A percentile compares a stretch with the other conserved stretches of the same genome.
phyloP scores from a whole-genome alignment of 2,888 invertebrate species.

The Drosophila infuscata region DNA sequence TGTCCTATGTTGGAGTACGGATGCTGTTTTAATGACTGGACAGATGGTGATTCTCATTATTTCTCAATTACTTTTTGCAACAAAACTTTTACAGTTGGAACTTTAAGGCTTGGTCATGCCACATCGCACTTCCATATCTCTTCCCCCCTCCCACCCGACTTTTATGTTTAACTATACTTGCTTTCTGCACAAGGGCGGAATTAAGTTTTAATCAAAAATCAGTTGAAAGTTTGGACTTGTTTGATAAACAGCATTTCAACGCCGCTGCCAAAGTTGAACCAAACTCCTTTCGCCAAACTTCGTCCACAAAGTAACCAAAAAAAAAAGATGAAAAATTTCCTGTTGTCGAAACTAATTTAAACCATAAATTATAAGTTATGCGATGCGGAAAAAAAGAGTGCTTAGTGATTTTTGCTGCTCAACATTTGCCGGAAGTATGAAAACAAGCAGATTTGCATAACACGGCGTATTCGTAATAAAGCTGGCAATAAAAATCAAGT shows the following conservation, averaged over 20 bases:
- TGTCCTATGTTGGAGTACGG: background rate
- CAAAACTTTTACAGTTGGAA: slow-evolving; percentile 43
- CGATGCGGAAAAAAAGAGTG: slow-evolving; percentile 3
- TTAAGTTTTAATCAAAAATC: slow-evolving; percentile 73
- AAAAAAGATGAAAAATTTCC: background rate
- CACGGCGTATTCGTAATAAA: slow-evolving; percentile 71
- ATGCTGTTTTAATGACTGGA: slow-evolving; percentile 13
- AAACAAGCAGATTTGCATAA: slow-evolving; percentile 70
- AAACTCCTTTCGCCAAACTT: slow-evolving; percentile 17
- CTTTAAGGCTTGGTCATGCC: slow-evolving; percentile 49
- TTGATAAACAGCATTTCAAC: slow-evolving; percentile 23
- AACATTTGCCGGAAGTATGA: slow-evolving; percentile 17
- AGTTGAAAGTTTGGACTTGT: slow-evolving; percentile 55
- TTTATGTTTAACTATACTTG: slow-evolving; percentile 3
- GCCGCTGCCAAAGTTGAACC: slow-evolving; percentile 11
- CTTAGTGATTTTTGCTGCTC: slow-evolving; percentile 15
- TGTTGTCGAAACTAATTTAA: slow-evolving; percentile 50
- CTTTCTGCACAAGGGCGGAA: slow-evolving; percentile 11
- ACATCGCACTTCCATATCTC: background rate
- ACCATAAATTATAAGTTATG: slow-evolving; percentile 64
- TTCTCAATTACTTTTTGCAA: slow-evolving; percentile 26
- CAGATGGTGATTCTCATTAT: slow-evolving; percentile 21
- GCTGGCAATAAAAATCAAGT: slow-evolving; percentile 53
- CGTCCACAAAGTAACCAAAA: background rate
- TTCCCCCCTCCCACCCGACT: background rate